These are phyloP conservation scores for Mionectes macconnelli DNA, from an alignment of 2,113 vertebrate genomes.

Conservation along the genomic window DNA sequence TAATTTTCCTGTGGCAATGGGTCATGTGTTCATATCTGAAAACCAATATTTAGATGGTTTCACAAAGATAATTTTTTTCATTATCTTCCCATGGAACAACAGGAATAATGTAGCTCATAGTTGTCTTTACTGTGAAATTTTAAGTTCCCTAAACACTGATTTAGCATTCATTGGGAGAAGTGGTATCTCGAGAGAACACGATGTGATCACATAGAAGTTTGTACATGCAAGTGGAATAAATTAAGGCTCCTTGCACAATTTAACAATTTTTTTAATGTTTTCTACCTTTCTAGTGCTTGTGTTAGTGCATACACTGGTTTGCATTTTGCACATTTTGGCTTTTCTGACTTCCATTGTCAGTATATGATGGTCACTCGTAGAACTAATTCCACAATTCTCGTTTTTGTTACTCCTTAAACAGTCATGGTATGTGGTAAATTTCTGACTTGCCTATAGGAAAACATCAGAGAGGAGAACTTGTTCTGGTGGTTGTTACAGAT, in stretches of 20 bases:
- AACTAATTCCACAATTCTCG: neutral
- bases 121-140: neutral
- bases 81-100: neutral
- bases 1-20: neutral
- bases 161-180: neutral
- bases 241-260: neutral
- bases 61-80: neutral
- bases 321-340: neutral
- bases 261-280: neutral
- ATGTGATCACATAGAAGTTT: neutral
- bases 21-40: neutral
- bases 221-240: neutral
- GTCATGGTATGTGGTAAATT: neutral
- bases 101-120: neutral
- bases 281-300: neutral
- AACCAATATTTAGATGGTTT: neutral
- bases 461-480: neutral
- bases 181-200: neutral
- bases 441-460: neutral
- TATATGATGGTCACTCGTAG: neutral
- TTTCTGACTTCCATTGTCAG: neutral
- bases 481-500: neutral
- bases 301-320: neutral
- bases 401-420: neutral
- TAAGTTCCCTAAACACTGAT: neutral